Percentiles rank a stretch among this genome's conserved stretches.
Evolutionary conservation across 2,888 invertebrate species (phyloP).

Genomic region (Drosophila neoperkinsi): DNA sequence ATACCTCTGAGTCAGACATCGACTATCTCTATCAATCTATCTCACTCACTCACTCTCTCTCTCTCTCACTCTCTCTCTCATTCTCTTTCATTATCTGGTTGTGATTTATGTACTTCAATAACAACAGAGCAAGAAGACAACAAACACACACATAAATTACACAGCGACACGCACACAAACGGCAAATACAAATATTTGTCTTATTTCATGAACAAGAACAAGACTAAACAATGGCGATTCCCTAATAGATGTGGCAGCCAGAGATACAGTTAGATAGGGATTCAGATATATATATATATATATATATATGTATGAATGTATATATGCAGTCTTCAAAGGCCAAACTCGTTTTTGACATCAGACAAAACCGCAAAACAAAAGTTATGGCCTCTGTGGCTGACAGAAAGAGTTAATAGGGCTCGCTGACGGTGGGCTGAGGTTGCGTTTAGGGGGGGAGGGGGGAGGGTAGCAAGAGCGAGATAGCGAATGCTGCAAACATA

Average conservation of each 20-base stretch:
- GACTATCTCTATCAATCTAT: constrained; percentile 4
- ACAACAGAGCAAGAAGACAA: constrained; percentile 41
- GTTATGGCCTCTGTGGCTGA: constrained; percentile 44
- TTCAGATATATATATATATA: constrained; percentile 7
- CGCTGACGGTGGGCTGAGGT: not conserved
- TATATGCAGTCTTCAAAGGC: constrained; percentile 21
- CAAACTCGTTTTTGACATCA: constrained; percentile 40
- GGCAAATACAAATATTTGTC: constrained; percentile 72
- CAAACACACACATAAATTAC: constrained; percentile 53
- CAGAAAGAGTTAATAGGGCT: not conserved
- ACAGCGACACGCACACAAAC: constrained; percentile 47
- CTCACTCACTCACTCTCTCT: not conserved
- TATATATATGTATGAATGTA: not conserved
- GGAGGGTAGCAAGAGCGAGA: constrained; percentile 9
- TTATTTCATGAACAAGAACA: constrained; percentile 65
- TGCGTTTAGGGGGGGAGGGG: not conserved
- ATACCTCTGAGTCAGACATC: constrained; percentile 14
- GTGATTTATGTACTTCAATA: constrained; percentile 65
- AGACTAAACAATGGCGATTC: constrained; percentile 53
- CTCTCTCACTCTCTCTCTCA: not conserved
- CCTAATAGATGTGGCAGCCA: constrained; percentile 23
- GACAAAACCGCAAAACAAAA: constrained; percentile 38
- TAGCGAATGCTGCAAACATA: constrained; percentile 61
- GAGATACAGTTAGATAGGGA: constrained; percentile 5
- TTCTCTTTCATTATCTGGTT: constrained; percentile 10